phyloP scores from a whole-genome alignment of 2,797 vertebrate species.

The Chrosomus eos region DNA sequence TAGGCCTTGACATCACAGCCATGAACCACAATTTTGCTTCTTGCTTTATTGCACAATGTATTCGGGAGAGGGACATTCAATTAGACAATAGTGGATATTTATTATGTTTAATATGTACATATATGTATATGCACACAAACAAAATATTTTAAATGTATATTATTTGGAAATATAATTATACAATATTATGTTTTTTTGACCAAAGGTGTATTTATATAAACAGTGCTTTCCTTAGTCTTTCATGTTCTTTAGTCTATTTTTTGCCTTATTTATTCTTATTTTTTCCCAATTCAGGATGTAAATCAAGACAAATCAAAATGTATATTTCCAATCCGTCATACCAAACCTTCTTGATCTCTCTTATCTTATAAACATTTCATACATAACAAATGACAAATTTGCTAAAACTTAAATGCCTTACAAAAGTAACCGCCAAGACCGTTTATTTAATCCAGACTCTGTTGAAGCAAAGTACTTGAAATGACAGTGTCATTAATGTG shows the following conservation, averaged over 20 bases:
- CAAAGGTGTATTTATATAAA: neutral
- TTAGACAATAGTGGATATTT: neutral
- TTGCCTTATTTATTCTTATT: neutral
- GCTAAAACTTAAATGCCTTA: neutral
- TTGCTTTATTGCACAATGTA: neutral
- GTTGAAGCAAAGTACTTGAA: conserved; percentile 11
- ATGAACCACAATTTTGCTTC: neutral
- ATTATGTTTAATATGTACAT: no score
- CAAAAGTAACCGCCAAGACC: neutral
- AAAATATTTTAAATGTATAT: neutral
- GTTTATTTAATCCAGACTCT: neutral
- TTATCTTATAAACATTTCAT: neutral
- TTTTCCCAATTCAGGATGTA: neutral
- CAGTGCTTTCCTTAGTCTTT: neutral
- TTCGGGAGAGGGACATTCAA: neutral
- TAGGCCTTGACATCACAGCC: neutral
- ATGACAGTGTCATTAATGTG: neutral
- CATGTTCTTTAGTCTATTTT: neutral
- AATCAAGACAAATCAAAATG: neutral
- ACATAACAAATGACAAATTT: neutral
- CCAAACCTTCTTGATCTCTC: neutral
- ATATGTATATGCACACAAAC: no score
- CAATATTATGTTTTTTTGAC: neutral
- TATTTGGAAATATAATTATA: neutral
- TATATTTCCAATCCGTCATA: neutral